These are phyloP conservation scores for Oceanodroma tethys DNA, from an alignment of 2,113 vertebrate species.

Conservation along the genomic window DNA sequence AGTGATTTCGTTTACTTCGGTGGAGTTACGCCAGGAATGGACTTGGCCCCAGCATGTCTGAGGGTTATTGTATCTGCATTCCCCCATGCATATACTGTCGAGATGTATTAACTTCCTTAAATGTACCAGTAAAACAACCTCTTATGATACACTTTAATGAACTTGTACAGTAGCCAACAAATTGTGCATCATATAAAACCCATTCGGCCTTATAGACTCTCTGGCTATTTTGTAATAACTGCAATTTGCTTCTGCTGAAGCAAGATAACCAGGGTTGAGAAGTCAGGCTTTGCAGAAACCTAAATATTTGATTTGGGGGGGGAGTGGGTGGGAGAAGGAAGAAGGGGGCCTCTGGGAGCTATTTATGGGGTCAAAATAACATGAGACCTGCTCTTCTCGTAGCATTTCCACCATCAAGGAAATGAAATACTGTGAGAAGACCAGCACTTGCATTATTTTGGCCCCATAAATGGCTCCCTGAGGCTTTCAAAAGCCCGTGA, in stretches of 20 bases:
- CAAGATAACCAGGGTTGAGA: conserved; percentile 64
- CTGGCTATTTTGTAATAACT: conserved; percentile 66
- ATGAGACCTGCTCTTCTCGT: conserved; percentile 63
- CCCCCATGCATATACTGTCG: conserved; percentile 57
- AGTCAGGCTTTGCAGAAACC: conserved; percentile 61
- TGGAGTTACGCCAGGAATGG: conserved; percentile 24
- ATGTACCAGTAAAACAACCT: conserved; percentile 68
- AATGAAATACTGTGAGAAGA: conserved; percentile 71
- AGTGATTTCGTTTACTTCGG: background rate
- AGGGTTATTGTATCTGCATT: conserved; percentile 64
- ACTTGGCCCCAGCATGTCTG: conserved; percentile 63
- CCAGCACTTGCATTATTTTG: conserved; percentile 65
- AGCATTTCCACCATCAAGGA: conserved; percentile 64
- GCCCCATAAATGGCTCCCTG: conserved; percentile 60
- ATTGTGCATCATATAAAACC: conserved; percentile 65
- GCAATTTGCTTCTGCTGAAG: conserved; percentile 68
- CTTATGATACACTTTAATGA: conserved; percentile 68
- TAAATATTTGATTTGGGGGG: conserved; percentile 66
- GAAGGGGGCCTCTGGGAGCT: conserved; percentile 62
- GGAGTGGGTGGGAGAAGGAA: conserved; percentile 62
- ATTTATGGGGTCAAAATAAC: conserved; percentile 69
- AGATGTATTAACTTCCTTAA: conserved; percentile 70
- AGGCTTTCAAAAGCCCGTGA: conserved; percentile 65
- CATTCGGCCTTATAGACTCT: conserved; percentile 60
- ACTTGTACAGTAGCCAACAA: conserved; percentile 67